Evolutionary conservation across 2,113 vertebrate genomes (phyloP), one percentile per base, ranked within the genome.

Genomic region (Falco punctatus): DNA sequence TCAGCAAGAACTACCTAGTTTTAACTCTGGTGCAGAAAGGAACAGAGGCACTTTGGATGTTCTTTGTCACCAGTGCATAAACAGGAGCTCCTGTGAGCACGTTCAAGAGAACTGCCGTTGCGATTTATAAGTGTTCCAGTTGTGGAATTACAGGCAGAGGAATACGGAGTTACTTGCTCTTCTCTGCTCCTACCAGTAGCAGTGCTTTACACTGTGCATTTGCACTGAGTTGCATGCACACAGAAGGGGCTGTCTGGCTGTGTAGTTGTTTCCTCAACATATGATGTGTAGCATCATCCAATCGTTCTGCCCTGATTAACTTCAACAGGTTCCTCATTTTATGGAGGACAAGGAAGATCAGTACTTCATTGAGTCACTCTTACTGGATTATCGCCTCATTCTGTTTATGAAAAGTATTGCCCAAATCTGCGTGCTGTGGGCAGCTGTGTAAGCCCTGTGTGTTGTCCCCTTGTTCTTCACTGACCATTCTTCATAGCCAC

Each of bases 281-380:
- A 85, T 55, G 52, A 94, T 17, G 23, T 72, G 46, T 26, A 67
- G 40, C 73, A 87, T 92, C 81, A 94, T 94, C 73, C 70, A 70
- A 3, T 90, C 90, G 92, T 91, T 93, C 93, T 93, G 94, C 86
- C 57, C 62, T 58, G 65, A 85, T 94, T 93, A 91, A 94, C 52
- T 69, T 82, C 77, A 93, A 82, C 66, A 82, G 49, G 71, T 92
- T 92, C 54, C 19, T 77, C 1, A 1, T 86, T 86, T 93, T 15
- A 48, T 44, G 16, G 62, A 70, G 58, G 40, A 65, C 81, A 86
- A 73, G 52, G 75, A 84, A 64, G 67, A 92, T 42, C n/a, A 38
- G 65, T 74, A 79, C n/a, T 79, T 95, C 80, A 67, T 89, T 67
- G 74, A 69, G 58, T 62, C 48, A 15, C 32, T 59, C 13, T 65